Conservation (phyloP, 1,140 invertebrate species). For the Octopus sinensis region DNA sequence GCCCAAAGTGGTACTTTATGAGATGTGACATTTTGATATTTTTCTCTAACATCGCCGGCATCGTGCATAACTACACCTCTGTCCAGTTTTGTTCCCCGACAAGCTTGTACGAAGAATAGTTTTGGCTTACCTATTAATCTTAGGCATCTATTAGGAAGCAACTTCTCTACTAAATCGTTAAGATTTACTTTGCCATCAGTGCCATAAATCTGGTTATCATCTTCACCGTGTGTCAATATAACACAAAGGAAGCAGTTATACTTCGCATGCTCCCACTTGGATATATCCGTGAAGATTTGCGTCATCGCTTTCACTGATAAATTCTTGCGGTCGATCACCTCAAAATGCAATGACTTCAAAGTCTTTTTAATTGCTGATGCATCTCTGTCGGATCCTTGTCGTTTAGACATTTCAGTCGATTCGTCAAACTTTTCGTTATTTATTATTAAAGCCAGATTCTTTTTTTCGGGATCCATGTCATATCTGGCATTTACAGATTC, state of each 20-base stretch:
- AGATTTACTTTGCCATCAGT: too few species aligned
- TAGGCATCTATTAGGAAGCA: too few species aligned
- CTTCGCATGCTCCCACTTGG: slow-evolving; percentile 23
- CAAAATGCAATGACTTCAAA: not conserved
- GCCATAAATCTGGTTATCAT: too few species aligned
- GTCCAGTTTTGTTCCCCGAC: too few species aligned
- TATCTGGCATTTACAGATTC: not conserved
- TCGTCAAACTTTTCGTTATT: not conserved
- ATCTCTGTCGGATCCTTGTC: not conserved
- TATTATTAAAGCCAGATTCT: not conserved
- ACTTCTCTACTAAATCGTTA: too few species aligned
- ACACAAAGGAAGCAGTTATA: slow-evolving; percentile 46
- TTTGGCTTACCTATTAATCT: too few species aligned
- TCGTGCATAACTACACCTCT: too few species aligned
- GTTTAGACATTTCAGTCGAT: not conserved
- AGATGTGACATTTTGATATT: too few species aligned
- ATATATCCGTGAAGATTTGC: not conserved
- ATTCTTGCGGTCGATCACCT: not conserved
- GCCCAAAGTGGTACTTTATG: too few species aligned
- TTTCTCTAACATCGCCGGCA: too few species aligned
- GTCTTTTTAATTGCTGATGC: not conserved
- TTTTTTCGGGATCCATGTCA: not conserved
- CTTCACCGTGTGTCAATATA: slow-evolving; percentile 49
- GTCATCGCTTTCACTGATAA: not conserved
- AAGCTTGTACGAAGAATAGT: too few species aligned